These are phyloP conservation scores for Psix sp. DNA, from an alignment of 1,140 invertebrate genomes.

Conservation along the genomic window DNA sequence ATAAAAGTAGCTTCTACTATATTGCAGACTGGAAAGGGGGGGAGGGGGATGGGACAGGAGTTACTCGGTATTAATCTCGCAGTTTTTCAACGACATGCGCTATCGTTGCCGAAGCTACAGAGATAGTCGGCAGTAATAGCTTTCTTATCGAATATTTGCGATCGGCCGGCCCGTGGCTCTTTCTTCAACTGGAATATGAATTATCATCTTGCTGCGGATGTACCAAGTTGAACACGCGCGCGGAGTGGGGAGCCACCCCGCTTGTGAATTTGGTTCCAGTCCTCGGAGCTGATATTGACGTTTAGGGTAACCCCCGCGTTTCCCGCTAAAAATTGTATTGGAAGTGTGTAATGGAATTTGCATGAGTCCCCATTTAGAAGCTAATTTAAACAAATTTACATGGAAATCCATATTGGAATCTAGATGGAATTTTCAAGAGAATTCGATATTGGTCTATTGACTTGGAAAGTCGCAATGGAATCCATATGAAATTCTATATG, in stretches of 20 bases:
- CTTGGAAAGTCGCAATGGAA: constrained; percentile 24
- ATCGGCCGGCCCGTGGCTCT: constrained; percentile 3
- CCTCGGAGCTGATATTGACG: constrained; percentile 25
- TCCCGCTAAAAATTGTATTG: constrained; percentile 35
- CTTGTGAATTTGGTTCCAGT: constrained; percentile 2
- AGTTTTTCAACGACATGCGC: constrained; percentile 32
- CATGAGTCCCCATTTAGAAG: constrained; percentile 36
- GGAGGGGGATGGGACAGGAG: constrained; percentile 2
- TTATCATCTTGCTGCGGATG: constrained; percentile 28
- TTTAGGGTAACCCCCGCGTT: constrained; percentile 8
- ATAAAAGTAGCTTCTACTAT: constrained; percentile 42
- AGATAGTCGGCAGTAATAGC: constrained; percentile 34
- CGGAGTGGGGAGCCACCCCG: too few relatives aligned
- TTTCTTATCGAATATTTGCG: constrained; percentile 35
- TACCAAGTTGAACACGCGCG: background rate
- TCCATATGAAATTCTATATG: constrained; percentile 41
- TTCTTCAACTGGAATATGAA: constrained; percentile 30
- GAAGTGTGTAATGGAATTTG: constrained; percentile 44
- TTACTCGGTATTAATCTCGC: constrained; percentile 49
- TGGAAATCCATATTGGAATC: constrained; percentile 42
- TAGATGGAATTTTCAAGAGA: constrained; percentile 28
- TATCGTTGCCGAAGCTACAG: constrained; percentile 11
- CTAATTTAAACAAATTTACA: constrained; percentile 51
- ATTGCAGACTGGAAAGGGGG: background rate
- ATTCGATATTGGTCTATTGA: constrained; percentile 44